Base-by-base conservation (phyloP, 2,888 invertebrate species). In the Sminthurinus aureus region DNA sequence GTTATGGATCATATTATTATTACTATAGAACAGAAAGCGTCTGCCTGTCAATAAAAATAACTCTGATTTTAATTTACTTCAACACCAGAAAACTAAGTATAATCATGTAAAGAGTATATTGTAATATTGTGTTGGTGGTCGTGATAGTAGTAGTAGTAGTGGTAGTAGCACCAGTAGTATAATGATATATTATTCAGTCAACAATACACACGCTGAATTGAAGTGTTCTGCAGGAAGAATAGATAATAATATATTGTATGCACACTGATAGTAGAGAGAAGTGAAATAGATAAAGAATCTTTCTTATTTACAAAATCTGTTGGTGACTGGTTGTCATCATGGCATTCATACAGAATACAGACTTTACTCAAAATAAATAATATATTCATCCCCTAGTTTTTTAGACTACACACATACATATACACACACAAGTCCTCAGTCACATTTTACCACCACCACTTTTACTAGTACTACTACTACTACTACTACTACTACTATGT, bases 241-340 rank as follows among this genome's bases (percentile, higher is more conserved):
- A 69, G 50, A 66, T 50, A 24, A 38, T 66, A 50, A 58, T 51
- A 69, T 22, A 66, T 50, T n/a, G 18, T 66, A 79, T 69, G 15
- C 79, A n/a, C 26, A 66, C 50, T 18, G 58, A 58, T 38, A 6
- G 38, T 66, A 38, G 38, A 24, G 22, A 66, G 66, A 79, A 22
- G 66, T 9, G 75, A 67, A 69, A 79, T 69, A 26, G 26, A 26
- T 79, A 79, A 69, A 79, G 82, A 74, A 82, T 79, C 79, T 24
- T 82, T 82, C 64, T 82, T 82, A 82, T 82, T 82, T 82, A 82
- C 82, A 75, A 82, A 82, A 82, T 82, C 82, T 82, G 82, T 64
- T 82, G 82, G 82, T 82, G 82, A 76, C 82, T 76, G 76, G 51
- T 58, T 22, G 26, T 50, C 26, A 82, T 82, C 75, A 82, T 82